A percentile compares a stretch with the other conserved stretches of the same genome.
Conservation (phyloP, 1,140 invertebrate genomes). For the Leguminivora glycinivorella region DNA sequence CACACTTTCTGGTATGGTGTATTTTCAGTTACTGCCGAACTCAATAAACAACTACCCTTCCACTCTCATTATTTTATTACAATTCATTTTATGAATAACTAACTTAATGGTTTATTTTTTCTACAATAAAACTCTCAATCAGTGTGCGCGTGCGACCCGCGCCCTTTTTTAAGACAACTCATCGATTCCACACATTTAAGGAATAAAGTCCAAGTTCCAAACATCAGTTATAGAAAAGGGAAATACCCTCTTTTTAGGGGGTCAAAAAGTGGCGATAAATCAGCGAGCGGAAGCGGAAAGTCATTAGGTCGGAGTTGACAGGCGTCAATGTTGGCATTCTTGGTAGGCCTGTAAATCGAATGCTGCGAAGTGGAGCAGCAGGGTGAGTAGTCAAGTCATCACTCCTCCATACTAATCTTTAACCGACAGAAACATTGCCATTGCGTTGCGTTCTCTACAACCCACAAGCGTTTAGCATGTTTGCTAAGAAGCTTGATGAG, state of each 20-base stretch:
- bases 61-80: too few species aligned
- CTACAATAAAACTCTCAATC: neutral
- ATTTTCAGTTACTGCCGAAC: too few species aligned
- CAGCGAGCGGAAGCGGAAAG: conserved; percentile 1
- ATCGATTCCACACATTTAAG: neutral
- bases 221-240: neutral
- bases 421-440: too few species aligned
- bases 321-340: neutral
- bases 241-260: conserved; percentile 4
- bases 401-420: too few species aligned
- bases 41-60: too few species aligned
- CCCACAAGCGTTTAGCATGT: too few species aligned
- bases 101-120: neutral
- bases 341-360: neutral
- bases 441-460: too few species aligned
- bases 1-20: too few species aligned
- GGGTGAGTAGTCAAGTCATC: too few species aligned
- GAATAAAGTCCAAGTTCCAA: neutral
- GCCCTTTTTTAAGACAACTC: neutral
- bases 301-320: conserved; percentile 9
- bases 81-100: too few species aligned
- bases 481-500: too few species aligned
- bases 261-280: conserved; percentile 9
- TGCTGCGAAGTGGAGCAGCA: neutral
- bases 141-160: neutral